Evolutionary conservation across 2,113 vertebrate genomes (phyloP), one percentile per base, ranked within the genome.

Genomic region (Columba janthina): DNA sequence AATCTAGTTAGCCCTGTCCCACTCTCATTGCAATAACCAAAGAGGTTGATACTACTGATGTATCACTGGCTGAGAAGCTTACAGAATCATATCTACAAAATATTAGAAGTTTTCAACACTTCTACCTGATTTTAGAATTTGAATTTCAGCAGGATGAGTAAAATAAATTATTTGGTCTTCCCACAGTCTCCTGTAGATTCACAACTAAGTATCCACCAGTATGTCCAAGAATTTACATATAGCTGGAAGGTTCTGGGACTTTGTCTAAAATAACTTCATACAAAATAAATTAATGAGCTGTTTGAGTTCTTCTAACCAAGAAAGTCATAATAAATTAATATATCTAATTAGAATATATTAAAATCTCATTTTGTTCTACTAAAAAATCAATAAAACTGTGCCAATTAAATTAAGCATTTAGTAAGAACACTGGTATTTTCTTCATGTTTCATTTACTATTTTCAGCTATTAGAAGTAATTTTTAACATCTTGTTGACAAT

Each of bases 351-450:
- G 76, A 90, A 91, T 91, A 96, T 95, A 98, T 98, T 98, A 98
- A 98, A 98, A 97, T 94, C 95, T 97, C 96, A 98, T 98, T 98
- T 98, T 85, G 89, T 96, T 96, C 97, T 97, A 97, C 97, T 97
- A 97, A 98, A 97, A 98, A 96, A 94, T 97, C 97, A 97, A 90
- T 97, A 97, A 97, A 97, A 97, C 54, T 56, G 66, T 85, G 90
- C 80, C 95, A 98, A 97, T 97, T 98, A 98, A 97, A 97, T 96
- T 91, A 97, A 62, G 93, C 90, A 93, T 92, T 97, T 42, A 15
- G 88, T 90, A 94, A 97, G 97, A 97, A 97, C 67, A 93, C 96
- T 95, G 83, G 96, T 76, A 95, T 87, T 93, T 96, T 92, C 93
- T 91, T 96, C 84, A 96, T 94, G 78, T 89, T 95, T 95, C 90